Conservation (phyloP, 2,888 invertebrate genomes). For the Mellilla xanthometata region DNA sequence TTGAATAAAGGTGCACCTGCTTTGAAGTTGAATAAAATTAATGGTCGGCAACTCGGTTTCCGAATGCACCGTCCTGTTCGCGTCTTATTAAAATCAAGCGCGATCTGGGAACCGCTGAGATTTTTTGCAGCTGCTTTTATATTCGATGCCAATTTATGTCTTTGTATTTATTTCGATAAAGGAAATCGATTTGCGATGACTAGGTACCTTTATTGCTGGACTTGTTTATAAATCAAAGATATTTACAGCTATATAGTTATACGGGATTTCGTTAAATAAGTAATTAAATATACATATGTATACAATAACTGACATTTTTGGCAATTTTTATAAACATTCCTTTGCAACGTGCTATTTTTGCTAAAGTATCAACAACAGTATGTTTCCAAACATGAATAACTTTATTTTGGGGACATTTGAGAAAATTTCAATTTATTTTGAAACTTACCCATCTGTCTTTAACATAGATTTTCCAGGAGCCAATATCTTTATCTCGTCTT, state of each 20-base stretch:
- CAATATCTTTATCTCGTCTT: slow-evolving; percentile 1
- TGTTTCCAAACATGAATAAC: too few relatives aligned
- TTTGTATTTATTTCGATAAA: slow-evolving; percentile 6
- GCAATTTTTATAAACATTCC: not conserved
- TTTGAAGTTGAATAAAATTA: slow-evolving; percentile 39
- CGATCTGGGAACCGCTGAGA: slow-evolving; percentile 14
- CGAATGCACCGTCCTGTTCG: slow-evolving; percentile 30
- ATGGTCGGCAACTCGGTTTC: slow-evolving; percentile 33
- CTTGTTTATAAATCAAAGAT: not conserved
- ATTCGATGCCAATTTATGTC: slow-evolving; percentile 9
- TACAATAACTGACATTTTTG: not conserved
- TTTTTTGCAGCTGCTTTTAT: slow-evolving; percentile 31
- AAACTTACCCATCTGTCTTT: too few relatives aligned
- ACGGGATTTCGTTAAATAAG: not conserved
- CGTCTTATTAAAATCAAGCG: slow-evolving; percentile 33
- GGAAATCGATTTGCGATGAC: slow-evolving; percentile 1
- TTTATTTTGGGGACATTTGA: too few relatives aligned
- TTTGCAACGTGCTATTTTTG: not conserved
- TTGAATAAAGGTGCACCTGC: slow-evolving; percentile 50
- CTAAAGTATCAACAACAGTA: too few relatives aligned
- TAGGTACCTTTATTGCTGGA: not conserved
- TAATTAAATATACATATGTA: too few relatives aligned
- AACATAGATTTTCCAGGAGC: too few relatives aligned
- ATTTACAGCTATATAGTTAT: not conserved
- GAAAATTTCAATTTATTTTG: too few relatives aligned